Base-by-base conservation (phyloP, 2,888 invertebrate genomes). In the Lasioglossum figueresi region DNA sequence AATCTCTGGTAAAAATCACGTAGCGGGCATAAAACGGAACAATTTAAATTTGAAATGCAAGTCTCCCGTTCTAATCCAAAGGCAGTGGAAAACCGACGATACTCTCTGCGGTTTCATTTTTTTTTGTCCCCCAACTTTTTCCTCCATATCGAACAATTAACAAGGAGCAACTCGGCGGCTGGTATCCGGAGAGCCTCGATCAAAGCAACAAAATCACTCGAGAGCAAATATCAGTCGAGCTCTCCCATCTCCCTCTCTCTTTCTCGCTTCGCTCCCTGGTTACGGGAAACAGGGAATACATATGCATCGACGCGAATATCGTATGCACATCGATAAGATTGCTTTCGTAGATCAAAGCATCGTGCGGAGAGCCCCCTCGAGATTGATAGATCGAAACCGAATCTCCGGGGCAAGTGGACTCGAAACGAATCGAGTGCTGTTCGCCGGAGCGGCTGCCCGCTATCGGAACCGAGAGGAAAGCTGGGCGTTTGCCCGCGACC, bases 381-480 rank as follows among this genome's bases (percentile, higher is more conserved):
- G 85, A 85, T 82, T 82, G 85, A 85, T 85, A 86, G 82, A 85
- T 86, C 80, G 85, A 80, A 72, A 82, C 79, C 66, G 78, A 81
- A 84, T 84, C 63, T 85, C 76, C 76, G 76, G 48, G 79, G 63
- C 77, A 79, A 84, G 84, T 68, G 74, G 78, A 84, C 79, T 81
- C 79, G 85, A 74, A 85, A 80, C 71, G 75, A 82, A 85, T 85
- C 84, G 79, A 79, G 80, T 37, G 76, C 78, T 70, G 56, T 23
- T 75, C 80, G 88, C 48, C 76, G 70, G 82, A 73, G 77, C 87
- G 82, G 80, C 77, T 83, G 88, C 66, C 76, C 84, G 89, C 88
- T 93, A 92, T 81, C 85, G 45, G 85, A 10, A 89, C 88, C 80
- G 81, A 90, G 89, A 92, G 92, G 93, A 93, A 92, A 92, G 91